Conservation (phyloP, 2,113 vertebrate genomes). For the Pleuronectes platessa region DNA sequence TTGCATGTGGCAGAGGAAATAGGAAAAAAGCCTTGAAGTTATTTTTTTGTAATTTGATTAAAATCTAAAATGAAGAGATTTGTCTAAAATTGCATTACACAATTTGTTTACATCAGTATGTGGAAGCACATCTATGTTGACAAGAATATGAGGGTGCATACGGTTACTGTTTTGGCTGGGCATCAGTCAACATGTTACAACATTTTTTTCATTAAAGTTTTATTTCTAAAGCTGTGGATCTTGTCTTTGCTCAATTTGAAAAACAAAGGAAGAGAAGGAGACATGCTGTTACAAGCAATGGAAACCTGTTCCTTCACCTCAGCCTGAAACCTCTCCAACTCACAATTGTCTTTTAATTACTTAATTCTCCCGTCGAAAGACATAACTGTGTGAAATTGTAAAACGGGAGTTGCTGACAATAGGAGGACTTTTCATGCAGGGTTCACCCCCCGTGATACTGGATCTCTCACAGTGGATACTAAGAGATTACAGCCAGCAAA, state of each 20-base stretch:
- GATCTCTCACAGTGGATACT: slow-evolving; percentile 61
- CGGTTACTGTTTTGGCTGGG: slow-evolving; percentile 78
- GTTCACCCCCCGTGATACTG: slow-evolving; percentile 53
- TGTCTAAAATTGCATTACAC: background rate
- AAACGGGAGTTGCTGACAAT: background rate
- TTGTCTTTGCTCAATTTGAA: slow-evolving; percentile 73
- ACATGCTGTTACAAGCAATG: slow-evolving; percentile 85
- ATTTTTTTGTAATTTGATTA: slow-evolving; percentile 15
- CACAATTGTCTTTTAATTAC: slow-evolving; percentile 27
- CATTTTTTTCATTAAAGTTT: slow-evolving; percentile 62
- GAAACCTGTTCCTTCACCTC: slow-evolving; percentile 67
- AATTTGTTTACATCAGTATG: background rate
- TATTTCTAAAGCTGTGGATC: slow-evolving; percentile 83
- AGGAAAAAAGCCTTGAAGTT: background rate
- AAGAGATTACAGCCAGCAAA: slow-evolving; percentile 59
- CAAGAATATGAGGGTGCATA: slow-evolving; percentile 41
- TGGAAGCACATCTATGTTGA: slow-evolving; percentile 26
- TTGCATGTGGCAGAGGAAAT: slow-evolving; percentile 32
- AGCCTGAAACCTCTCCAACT: slow-evolving; percentile 3
- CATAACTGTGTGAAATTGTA: slow-evolving; percentile 3
- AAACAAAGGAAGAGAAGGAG: slow-evolving; percentile 82
- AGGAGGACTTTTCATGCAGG: background rate
- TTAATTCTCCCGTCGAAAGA: slow-evolving; percentile 10
- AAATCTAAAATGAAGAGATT: background rate
- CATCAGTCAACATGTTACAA: slow-evolving; percentile 83